Evolutionary conservation across 2,888 invertebrate species (phyloP), one percentile per base, ranked within the genome.

Genomic region (Nemapogon koenigi): DNA sequence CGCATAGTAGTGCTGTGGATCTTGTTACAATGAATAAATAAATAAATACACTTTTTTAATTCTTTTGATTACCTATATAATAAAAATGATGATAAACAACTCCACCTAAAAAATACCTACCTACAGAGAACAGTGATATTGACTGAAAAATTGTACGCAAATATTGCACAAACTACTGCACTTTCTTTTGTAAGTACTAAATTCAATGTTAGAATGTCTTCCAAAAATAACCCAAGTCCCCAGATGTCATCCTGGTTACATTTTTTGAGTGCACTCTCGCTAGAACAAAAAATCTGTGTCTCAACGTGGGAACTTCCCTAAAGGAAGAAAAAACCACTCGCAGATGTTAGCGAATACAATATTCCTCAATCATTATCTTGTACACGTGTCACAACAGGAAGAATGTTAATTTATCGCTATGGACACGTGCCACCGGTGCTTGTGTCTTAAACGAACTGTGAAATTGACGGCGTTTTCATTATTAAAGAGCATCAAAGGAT

Each of bases 211-310:
- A n/a, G n/a, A n/a, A n/a, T n/a, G n/a, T n/a, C 43, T 41, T 57
- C 70, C 58, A 51, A 59, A 75, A 64, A 71, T 76, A 73, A 52
- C 53, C 46, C 52, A 53, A 53, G 49, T 52, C 52, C 43, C 66
- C 75, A 76, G 72, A 75, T 78, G 76, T 62, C 58, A 58, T 61
- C 66, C 61, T 65, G 55, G 54, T 53, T 41, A 43, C 57, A 28
- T 8, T 37, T 70, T 62, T 71, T 65, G 50, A 27, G 27, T 54
- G 32, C 40, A 30, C 28, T 38, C 37, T n/a, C 42, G 37, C 16
- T 7, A 13, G 45, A 52, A 61, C 63, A 62, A 70, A 71, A 37
- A 14, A 58, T 52, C 44, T 64, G 57, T 60, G 56, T 59, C 54
- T 14, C 38, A 40, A 59, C 72, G 75, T 75, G 75, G 71, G 75